Evolutionary conservation across 2,113 vertebrate genomes (phyloP).

Genomic region (Asarcornis scutulata): DNA sequence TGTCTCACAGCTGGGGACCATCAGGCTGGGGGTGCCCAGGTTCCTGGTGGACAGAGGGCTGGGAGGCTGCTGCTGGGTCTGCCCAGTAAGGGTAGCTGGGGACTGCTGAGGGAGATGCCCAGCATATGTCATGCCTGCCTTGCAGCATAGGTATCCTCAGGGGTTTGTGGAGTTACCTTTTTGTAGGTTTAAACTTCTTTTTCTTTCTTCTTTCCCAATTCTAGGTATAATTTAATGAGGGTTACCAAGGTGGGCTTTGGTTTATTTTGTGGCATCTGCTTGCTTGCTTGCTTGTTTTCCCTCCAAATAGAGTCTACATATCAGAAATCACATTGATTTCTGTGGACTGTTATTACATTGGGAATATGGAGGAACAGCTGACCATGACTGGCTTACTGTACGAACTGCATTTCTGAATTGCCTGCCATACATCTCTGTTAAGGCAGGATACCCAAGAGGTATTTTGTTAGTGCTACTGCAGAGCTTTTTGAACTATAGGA

Average conservation of each 20-base stretch:
- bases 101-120: background rate
- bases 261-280: background rate
- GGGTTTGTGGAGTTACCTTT: background rate
- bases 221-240: background rate
- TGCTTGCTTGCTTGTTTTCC: background rate
- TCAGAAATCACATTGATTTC: background rate
- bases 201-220: background rate
- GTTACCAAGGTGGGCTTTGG: background rate
- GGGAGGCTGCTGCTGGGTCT: background rate
- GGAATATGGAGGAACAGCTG: background rate
- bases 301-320: background rate
- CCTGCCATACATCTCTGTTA: background rate
- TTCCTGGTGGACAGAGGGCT: background rate
- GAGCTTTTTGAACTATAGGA: background rate
- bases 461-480: background rate
- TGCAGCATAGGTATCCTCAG: rapidly evolving
- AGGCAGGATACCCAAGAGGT: background rate
- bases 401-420: background rate
- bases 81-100: rapidly evolving
- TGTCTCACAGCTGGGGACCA: background rate
- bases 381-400: background rate
- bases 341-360: background rate
- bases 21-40: background rate
- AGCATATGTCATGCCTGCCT: rapidly evolving
- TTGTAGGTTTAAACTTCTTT: background rate